Evolutionary conservation across 2,113 vertebrate species (phyloP).

Genomic region (Anguilla japonica): DNA sequence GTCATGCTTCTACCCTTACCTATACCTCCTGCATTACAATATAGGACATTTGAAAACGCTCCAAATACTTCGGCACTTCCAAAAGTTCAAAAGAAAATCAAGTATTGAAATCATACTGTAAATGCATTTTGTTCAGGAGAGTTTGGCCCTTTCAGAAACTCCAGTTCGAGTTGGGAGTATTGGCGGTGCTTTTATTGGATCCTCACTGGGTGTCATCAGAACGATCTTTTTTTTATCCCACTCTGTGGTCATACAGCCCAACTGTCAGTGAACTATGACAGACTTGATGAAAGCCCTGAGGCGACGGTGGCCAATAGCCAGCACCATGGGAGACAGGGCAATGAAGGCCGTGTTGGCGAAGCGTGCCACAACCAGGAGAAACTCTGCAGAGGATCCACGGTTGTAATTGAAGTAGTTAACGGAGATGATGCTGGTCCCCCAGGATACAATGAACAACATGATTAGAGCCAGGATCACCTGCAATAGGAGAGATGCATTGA

Average conservation of each 20-base stretch:
- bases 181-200: too few species aligned
- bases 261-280: constrained; percentile 37
- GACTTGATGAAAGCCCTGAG: constrained; percentile 63
- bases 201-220: neutral
- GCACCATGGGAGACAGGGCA: constrained; percentile 66
- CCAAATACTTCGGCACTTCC: too few species aligned
- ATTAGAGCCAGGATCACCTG: constrained; percentile 75
- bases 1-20: too few species aligned
- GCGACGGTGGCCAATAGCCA: constrained; percentile 67
- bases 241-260: neutral
- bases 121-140: too few species aligned
- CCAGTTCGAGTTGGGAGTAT: too few species aligned
- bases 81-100: too few species aligned
- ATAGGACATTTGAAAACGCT: too few species aligned
- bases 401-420: constrained; percentile 77
- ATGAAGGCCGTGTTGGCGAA: constrained; percentile 72
- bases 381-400: constrained; percentile 47
- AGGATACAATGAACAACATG: constrained; percentile 68
- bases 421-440: constrained; percentile 73
- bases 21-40: too few species aligned
- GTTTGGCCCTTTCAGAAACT: too few species aligned
- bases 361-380: constrained; percentile 66
- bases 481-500: neutral
- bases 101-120: too few species aligned
- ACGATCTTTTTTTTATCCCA: neutral